Evolutionary conservation across 2,888 invertebrate genomes (phyloP).

Genomic region (Altica lythri): DNA sequence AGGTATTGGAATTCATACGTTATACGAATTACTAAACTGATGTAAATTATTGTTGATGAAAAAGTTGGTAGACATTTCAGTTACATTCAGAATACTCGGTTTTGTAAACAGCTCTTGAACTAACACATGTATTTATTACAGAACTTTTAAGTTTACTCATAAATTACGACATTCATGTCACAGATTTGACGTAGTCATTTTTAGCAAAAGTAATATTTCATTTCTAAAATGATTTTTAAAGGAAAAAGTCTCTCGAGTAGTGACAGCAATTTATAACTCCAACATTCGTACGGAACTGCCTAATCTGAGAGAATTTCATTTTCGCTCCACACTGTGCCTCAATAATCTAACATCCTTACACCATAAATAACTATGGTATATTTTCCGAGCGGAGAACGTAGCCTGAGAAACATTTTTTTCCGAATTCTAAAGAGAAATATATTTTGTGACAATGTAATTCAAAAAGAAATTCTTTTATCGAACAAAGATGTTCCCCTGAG

Average conservation of each 20-base stretch:
- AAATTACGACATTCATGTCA: conserved; percentile 25
- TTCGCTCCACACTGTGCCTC: conserved; percentile 15
- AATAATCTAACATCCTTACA: conserved; percentile 16
- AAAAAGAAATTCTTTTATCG: too few relatives aligned
- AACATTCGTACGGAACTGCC: conserved; percentile 22
- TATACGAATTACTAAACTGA: too few relatives aligned
- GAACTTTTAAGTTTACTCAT: conserved; percentile 24
- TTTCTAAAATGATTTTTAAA: conserved; percentile 22
- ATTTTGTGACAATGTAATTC: conserved; percentile 18
- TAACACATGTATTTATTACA: conserved; percentile 16
- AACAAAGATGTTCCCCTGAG: too few relatives aligned
- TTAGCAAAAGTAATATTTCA: conserved; percentile 26
- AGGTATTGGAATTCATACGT: too few relatives aligned
- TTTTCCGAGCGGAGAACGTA: conserved; percentile 10
- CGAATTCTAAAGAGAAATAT: conserved; percentile 1
- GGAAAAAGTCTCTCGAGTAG: conserved; percentile 22
- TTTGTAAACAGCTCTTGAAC: conserved; percentile 1
- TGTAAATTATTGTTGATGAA: too few relatives aligned
- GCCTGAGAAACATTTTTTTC: conserved; percentile 5
- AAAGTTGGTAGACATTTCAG: not conserved
- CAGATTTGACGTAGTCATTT: conserved; percentile 25
- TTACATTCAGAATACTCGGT: not conserved
- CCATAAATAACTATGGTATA: conserved; percentile 22
- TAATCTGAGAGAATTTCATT: conserved; percentile 25
- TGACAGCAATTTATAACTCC: conserved; percentile 26